A percentile compares a stretch with the other conserved stretches of the same genome.
Evolutionary conservation across 2,888 invertebrate genomes (phyloP).

Genomic region (Teleogryllus oceanicus): DNA sequence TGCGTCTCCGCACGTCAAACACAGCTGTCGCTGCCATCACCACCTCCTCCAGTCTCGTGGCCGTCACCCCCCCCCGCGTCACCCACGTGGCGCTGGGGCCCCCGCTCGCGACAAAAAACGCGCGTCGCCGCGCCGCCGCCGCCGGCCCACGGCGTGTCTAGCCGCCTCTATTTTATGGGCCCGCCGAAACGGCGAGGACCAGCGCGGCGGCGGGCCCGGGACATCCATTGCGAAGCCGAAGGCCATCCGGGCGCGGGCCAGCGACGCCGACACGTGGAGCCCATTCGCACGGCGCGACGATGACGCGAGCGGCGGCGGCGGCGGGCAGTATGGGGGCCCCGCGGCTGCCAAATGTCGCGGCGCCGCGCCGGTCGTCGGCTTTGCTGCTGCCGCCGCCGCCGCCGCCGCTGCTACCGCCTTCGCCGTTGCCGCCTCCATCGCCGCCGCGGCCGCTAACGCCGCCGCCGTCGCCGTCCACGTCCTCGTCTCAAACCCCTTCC

Average conservation of each 20-base stretch:
- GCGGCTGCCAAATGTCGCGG: not conserved
- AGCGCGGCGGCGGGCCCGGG: not conserved
- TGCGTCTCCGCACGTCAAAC: not conserved
- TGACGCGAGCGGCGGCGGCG: not conserved
- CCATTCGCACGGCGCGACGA: conserved; percentile 10
- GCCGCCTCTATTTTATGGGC: not conserved
- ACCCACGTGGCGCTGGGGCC: no score
- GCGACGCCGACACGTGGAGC: not conserved
- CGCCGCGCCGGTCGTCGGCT: not conserved
- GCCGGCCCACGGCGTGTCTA: not conserved
- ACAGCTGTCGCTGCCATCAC: no score
- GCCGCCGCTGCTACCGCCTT: not conserved
- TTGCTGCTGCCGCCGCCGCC: not conserved
- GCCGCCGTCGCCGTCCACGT: no score
- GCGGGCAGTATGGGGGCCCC: not conserved
- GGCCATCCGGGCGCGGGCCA: not conserved
- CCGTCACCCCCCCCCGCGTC: no score
- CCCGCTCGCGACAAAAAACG: no score
- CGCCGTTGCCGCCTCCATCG: not conserved
- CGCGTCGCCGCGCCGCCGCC: not conserved
- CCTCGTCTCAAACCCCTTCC: no score
- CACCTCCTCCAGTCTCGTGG: no score
- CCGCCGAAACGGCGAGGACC: not conserved
- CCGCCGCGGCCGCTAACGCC: not conserved
- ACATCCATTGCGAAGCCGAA: not conserved